Evolutionary conservation across 2,113 vertebrate genomes (phyloP).

Genomic region (Phaetusa simplex): DNA sequence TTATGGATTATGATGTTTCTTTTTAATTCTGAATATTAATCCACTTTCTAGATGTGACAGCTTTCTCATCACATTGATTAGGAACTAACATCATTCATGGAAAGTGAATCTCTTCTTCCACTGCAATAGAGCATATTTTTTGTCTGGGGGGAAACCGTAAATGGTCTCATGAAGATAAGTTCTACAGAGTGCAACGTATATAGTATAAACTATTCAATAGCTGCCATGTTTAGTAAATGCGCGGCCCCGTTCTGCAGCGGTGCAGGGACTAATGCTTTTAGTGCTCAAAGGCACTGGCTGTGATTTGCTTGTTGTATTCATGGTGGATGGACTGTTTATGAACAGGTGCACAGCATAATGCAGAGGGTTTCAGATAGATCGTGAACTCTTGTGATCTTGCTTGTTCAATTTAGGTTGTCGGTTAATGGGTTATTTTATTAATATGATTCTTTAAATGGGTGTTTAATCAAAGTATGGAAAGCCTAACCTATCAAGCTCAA

Average conservation of each 20-base stretch:
- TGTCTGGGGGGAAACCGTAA: not conserved
- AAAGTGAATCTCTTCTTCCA: not conserved
- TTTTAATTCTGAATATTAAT: not conserved
- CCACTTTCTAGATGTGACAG: not conserved
- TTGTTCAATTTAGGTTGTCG: not conserved
- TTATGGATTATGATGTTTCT: not conserved
- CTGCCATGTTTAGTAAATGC: not conserved
- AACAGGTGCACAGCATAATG: not conserved
- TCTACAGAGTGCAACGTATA: not conserved
- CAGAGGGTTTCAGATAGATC: not conserved
- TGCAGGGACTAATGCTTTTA: not conserved
- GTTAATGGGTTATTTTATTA: not conserved
- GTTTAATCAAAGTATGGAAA: not conserved
- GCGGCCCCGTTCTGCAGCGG: not conserved
- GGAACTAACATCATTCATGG: not conserved
- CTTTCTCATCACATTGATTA: not conserved
- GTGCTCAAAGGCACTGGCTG: not conserved
- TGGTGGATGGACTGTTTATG: accelerated
- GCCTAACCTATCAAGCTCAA: not conserved
- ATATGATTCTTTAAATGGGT: not conserved
- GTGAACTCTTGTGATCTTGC: not conserved
- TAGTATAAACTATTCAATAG: not conserved
- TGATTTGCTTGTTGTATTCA: not conserved
- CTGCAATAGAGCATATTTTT: not conserved
- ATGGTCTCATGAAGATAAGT: not conserved